These are phyloP conservation scores for Belgica antarctica DNA, from an alignment of 2,888 invertebrate genomes.

Conservation along the genomic window DNA sequence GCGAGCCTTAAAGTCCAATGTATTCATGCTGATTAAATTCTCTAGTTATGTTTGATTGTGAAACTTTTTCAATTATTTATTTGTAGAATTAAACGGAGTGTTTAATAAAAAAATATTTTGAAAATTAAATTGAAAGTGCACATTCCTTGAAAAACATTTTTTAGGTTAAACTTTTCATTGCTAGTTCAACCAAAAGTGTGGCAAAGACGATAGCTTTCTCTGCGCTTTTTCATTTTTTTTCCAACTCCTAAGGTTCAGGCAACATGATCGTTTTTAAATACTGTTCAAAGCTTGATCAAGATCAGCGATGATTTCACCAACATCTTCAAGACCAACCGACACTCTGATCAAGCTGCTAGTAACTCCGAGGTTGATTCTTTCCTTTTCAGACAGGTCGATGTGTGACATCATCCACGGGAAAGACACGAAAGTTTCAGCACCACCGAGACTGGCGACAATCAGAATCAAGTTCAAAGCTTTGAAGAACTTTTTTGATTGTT, in stretches of 20 bases:
- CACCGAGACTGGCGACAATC: constrained; percentile 86
- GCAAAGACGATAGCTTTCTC: no score
- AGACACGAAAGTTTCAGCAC: constrained; percentile 84
- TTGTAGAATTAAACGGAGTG: not conserved
- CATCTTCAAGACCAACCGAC: constrained; percentile 80
- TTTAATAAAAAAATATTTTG: not conserved
- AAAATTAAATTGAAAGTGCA: not conserved
- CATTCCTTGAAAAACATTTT: no score
- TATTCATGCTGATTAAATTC: constrained; percentile 32
- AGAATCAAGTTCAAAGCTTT: constrained; percentile 70
- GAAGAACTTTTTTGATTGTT: constrained; percentile 68
- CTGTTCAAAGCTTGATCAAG: constrained; percentile 72
- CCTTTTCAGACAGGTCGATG: constrained; percentile 72
- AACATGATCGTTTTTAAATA: not conserved
- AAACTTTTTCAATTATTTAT: constrained; percentile 1
- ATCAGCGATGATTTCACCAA: constrained; percentile 75
- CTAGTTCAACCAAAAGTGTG: no score
- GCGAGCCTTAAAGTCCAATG: constrained; percentile 16
- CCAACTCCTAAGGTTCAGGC: no score
- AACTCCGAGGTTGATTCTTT: constrained; percentile 68
- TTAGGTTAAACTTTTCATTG: no score
- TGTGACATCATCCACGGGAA: constrained; percentile 91
- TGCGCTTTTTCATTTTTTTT: no score
- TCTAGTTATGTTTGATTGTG: constrained; percentile 13
- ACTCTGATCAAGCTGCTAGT: constrained; percentile 75